Evolutionary conservation across 2,888 invertebrate genomes (phyloP).

Genomic region (Pristionchus mayeri): DNA sequence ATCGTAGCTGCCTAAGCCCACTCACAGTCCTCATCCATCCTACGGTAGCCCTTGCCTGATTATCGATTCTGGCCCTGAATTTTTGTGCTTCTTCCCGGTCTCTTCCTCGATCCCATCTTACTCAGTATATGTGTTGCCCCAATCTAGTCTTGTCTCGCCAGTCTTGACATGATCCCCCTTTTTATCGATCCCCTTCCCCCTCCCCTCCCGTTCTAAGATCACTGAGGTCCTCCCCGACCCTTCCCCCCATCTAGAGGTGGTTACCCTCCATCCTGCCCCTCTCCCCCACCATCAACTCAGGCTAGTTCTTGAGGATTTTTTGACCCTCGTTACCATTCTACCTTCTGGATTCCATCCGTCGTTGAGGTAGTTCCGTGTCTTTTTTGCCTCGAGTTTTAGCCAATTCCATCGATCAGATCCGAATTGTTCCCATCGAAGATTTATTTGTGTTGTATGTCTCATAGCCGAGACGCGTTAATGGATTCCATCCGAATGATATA

Average conservation of each 20-base stretch:
- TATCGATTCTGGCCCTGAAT: not conserved
- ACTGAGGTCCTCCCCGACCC: not conserved
- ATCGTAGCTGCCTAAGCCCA: conserved; percentile 24
- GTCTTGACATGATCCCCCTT: not conserved
- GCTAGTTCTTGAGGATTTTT: conserved; percentile 48
- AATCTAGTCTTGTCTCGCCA: conserved; percentile 16
- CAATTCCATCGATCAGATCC: conserved; percentile 14
- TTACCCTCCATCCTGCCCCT: not conserved
- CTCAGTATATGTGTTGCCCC: not conserved
- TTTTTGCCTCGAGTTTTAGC: conserved; percentile 50
- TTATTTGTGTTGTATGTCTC: conserved; percentile 37
- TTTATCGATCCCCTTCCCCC: not conserved
- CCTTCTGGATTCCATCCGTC: conserved; percentile 15
- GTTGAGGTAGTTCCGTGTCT: conserved; percentile 41
- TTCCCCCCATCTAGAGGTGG: not conserved
- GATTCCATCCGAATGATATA: conserved; percentile 25
- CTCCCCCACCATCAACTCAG: conserved; percentile 27
- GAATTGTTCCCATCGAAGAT: not conserved
- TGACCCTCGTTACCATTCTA: conserved; percentile 48
- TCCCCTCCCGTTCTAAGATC: not conserved
- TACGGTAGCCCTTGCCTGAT: conserved; percentile 8
- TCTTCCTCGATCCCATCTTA: not conserved
- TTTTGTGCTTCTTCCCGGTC: not conserved
- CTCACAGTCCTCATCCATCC: conserved; percentile 3
- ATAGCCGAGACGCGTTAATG: conserved; percentile 11